Evolutionary conservation across 2,888 invertebrate species (phyloP).

Genomic region (Leptopilina myrica): DNA sequence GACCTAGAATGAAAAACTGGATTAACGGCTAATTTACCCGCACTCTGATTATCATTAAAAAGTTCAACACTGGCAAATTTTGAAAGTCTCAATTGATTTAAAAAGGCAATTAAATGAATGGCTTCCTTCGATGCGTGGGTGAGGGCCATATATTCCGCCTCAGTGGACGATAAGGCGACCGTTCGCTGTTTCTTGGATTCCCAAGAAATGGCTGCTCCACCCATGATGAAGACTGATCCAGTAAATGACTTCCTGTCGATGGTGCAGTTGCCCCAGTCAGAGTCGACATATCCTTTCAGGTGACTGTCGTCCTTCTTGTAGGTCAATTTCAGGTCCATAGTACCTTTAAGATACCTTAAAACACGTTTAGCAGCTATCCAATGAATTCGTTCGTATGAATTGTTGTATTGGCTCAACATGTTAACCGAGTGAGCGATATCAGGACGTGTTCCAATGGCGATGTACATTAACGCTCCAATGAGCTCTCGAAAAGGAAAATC

Average conservation of each 20-base stretch:
- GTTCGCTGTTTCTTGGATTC: slow-evolving; percentile 52
- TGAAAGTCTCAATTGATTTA: slow-evolving; percentile 45
- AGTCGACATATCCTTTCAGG: slow-evolving; percentile 59
- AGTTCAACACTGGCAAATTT: slow-evolving; percentile 2
- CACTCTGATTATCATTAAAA: slow-evolving; percentile 51
- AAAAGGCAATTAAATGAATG: too few relatives aligned
- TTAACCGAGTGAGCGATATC: slow-evolving; percentile 57
- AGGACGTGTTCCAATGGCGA: slow-evolving; percentile 53
- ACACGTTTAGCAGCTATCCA: slow-evolving; percentile 64
- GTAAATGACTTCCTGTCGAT: slow-evolving; percentile 49
- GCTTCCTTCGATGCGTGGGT: too few relatives aligned
- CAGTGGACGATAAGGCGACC: too few relatives aligned
- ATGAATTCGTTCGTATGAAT: slow-evolving; percentile 48
- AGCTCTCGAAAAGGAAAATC: slow-evolving; percentile 49
- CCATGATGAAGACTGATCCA: slow-evolving; percentile 46
- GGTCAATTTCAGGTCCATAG: slow-evolving; percentile 52
- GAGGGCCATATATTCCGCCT: too few relatives aligned
- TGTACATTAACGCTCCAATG: slow-evolving; percentile 51
- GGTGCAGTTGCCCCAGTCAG: slow-evolving; percentile 57
- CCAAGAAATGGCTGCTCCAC: slow-evolving; percentile 42
- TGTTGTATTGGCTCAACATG: slow-evolving; percentile 53
- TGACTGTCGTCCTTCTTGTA: slow-evolving; percentile 42
- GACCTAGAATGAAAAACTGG: slow-evolving; percentile 28
- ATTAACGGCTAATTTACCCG: slow-evolving; percentile 45
- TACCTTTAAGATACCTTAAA: slow-evolving; percentile 60